These are phyloP conservation scores for Heliornis fulica DNA, from an alignment of 2,113 vertebrate species.

Conservation along the genomic window DNA sequence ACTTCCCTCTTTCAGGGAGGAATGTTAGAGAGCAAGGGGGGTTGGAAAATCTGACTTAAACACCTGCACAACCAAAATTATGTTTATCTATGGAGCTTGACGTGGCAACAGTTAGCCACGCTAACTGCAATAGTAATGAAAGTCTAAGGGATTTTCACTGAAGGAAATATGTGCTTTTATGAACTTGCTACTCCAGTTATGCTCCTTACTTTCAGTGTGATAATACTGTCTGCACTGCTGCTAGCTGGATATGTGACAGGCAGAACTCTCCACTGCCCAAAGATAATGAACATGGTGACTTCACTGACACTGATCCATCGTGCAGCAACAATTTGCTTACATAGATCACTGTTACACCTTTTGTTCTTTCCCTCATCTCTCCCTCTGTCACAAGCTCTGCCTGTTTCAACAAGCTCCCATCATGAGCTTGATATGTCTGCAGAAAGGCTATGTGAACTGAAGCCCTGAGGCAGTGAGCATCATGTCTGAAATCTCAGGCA, in stretches of 20 bases:
- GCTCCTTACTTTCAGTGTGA: neutral
- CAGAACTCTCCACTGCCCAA: neutral
- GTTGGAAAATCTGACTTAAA: too few species aligned
- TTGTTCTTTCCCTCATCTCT: neutral
- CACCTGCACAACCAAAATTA: too few species aligned
- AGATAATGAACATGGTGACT: neutral
- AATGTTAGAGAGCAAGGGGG: too few species aligned
- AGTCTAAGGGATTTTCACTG: neutral
- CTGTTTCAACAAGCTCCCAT: neutral
- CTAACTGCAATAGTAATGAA: neutral
- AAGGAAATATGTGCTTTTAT: neutral
- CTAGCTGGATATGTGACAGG: neutral
- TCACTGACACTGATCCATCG: neutral
- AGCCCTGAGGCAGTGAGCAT: neutral
- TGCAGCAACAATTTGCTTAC: neutral
- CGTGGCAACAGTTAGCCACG: neutral
- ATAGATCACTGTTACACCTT: neutral
- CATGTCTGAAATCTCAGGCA: neutral
- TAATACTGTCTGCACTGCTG: neutral
- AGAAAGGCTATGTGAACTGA: neutral
- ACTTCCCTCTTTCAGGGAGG: too few species aligned
- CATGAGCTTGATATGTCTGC: accelerated
- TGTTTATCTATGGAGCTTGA: neutral
- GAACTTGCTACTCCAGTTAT: neutral
- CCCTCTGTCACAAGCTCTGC: neutral